A percentile compares a stretch with the other conserved stretches of the same genome.
Conservation (phyloP, 2,888 invertebrate genomes). For the Eretmocerus hayati region DNA sequence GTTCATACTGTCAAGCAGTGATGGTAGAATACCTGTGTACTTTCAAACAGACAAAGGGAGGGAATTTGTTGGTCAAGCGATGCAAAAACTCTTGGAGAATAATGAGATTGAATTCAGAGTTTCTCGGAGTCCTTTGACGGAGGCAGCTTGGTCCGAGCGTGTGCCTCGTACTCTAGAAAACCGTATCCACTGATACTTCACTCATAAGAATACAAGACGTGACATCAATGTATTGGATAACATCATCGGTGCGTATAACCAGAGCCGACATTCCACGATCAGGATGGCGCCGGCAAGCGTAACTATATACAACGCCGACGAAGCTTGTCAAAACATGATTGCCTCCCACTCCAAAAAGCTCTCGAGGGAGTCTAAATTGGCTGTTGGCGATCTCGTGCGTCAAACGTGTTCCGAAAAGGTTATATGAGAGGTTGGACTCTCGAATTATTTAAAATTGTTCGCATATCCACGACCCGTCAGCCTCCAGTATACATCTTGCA, state of each 20-base stretch:
- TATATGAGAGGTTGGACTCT: too few relatives aligned
- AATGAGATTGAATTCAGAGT: neutral
- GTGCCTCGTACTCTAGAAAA: neutral
- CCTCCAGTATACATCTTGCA: conserved; percentile 28
- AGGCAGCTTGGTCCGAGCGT: neutral
- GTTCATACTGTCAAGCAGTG: neutral
- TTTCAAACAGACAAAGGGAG: neutral
- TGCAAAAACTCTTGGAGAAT: neutral
- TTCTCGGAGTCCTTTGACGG: neutral
- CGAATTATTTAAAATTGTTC: neutral
- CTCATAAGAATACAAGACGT: neutral
- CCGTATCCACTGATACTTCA: neutral
- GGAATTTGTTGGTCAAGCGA: neutral
- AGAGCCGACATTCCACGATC: neutral
- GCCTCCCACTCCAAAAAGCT: neutral
- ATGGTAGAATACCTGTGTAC: neutral
- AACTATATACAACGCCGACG: neutral
- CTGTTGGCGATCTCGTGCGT: neutral
- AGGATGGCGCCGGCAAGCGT: neutral
- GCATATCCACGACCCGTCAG: too few relatives aligned
- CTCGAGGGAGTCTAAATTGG: too few relatives aligned
- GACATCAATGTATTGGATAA: neutral
- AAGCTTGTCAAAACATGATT: neutral
- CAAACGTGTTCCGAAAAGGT: neutral
- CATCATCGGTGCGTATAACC: neutral